These are phyloP conservation scores for Calliopum simillimum DNA, from an alignment of 2,888 invertebrate genomes.

Conservation along the genomic window DNA sequence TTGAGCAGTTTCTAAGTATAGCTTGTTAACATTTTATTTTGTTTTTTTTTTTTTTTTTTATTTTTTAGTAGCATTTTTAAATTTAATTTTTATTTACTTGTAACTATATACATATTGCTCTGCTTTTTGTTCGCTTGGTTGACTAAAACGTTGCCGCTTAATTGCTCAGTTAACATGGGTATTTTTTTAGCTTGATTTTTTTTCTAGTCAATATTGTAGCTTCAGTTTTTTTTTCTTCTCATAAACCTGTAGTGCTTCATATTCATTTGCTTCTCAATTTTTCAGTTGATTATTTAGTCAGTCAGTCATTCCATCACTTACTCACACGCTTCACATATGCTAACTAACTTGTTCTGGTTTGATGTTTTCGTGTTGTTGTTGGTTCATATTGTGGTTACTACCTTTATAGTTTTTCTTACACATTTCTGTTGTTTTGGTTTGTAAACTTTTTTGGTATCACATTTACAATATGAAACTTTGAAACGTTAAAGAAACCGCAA, in stretches of 20 bases:
- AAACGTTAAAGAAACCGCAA: no score
- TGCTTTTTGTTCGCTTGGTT: constrained; percentile 10
- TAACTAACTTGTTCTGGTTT: constrained; percentile 18
- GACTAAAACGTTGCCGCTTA: constrained; percentile 6
- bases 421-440: not conserved
- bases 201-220: not conserved
- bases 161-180: constrained; percentile 12
- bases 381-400: constrained; percentile 8
- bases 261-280: not conserved
- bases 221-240: constrained; percentile 2
- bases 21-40: not conserved
- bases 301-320: not conserved
- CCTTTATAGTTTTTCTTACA: not conserved
- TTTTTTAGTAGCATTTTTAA: constrained; percentile 1
- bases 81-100: constrained; percentile 6
- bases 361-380: constrained; percentile 17
- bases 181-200: not conserved
- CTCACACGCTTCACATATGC: not conserved
- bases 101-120: no score
- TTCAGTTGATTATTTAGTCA: constrained; percentile 14
- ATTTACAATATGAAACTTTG: no score
- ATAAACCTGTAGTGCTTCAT: constrained; percentile 8
- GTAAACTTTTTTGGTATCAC: not conserved
- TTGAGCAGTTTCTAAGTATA: not conserved
- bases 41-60: not conserved